Evolutionary conservation across 2,888 invertebrate genomes (phyloP).

Genomic region (Lissonota sp.): DNA sequence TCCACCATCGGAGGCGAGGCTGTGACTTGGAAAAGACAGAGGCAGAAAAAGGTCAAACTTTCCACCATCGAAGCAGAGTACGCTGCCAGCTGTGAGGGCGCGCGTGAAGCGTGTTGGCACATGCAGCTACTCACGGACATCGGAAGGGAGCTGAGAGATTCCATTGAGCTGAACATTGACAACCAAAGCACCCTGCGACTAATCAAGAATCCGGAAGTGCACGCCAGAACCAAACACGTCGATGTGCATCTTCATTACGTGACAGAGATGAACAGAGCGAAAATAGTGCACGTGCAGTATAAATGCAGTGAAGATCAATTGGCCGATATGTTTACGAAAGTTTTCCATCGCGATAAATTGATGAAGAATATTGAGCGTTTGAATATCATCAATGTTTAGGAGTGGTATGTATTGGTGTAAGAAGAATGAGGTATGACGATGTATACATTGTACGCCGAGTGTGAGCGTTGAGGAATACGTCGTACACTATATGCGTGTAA

Average conservation of each 20-base stretch:
- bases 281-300: not conserved
- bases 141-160: not conserved
- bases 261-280: not conserved
- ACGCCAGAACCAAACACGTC: constrained; percentile 45
- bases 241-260: constrained; percentile 39
- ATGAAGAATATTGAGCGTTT: too few relatives aligned
- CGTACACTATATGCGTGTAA: too few relatives aligned
- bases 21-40: too few relatives aligned
- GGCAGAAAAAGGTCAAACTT: too few relatives aligned
- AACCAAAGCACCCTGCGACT: constrained; percentile 32
- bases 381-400: not conserved
- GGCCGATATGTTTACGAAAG: constrained; percentile 20
- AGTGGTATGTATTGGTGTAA: too few relatives aligned
- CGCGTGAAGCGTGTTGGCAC: constrained; percentile 11
- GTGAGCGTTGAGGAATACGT: constrained; percentile 9
- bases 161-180: constrained; percentile 15
- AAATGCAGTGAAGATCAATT: constrained; percentile 4
- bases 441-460: constrained; percentile 3
- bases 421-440: too few relatives aligned
- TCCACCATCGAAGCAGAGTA: too few relatives aligned
- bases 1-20: too few relatives aligned
- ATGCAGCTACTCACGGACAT: constrained; percentile 9
- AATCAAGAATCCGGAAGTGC: constrained; percentile 36
- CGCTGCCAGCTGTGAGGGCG: constrained; percentile 29
- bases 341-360: constrained; percentile 6